Percentiles rank a stretch among this genome's conserved stretches.
Evolutionary conservation across 1,140 invertebrate genomes (phyloP).

Genomic region (Neodiprion virginianus): DNA sequence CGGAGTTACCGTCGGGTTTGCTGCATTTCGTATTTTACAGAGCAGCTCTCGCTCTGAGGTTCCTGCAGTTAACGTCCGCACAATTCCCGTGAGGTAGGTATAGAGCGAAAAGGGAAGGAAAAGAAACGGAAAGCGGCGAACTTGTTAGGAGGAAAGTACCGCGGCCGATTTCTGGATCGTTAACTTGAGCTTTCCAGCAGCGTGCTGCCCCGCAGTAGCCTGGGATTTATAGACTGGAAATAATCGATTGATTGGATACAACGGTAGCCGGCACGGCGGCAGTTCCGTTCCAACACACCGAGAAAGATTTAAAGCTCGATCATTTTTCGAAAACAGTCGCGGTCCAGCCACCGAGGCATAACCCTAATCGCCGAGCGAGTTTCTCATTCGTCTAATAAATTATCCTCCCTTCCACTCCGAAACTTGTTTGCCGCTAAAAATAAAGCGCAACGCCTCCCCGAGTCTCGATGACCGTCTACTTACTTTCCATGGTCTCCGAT

Average conservation of each 20-base stretch:
- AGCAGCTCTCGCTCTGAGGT: neutral
- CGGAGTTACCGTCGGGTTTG: neutral
- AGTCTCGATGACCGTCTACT: neutral
- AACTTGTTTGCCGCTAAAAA: too few species aligned
- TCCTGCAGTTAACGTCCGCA: neutral
- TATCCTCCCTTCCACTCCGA: too few species aligned
- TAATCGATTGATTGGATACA: slow-evolving; percentile 5
- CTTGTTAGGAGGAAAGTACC: neutral
- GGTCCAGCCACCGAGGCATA: neutral
- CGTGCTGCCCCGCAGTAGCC: neutral
- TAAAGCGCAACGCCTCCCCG: too few species aligned
- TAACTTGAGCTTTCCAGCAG: neutral
- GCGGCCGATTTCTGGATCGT: slow-evolving; percentile 1
- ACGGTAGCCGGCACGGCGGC: neutral
- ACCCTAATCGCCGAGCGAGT: neutral
- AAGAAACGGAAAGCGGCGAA: neutral
- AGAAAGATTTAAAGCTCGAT: slow-evolving; percentile 2
- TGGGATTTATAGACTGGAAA: slow-evolving; percentile 1
- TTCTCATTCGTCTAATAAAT: neutral
- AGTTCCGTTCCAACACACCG: neutral
- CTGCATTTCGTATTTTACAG: neutral
- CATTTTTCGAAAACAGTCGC: neutral
- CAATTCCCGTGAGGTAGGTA: neutral
- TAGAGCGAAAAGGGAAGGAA: neutral
- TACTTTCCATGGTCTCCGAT: neutral